Percentiles rank a stretch among this genome's conserved stretches.
These are phyloP conservation scores for Saiga tatarica DNA, from an alignment of 2,113 vertebrate species.

Conservation along the genomic window DNA sequence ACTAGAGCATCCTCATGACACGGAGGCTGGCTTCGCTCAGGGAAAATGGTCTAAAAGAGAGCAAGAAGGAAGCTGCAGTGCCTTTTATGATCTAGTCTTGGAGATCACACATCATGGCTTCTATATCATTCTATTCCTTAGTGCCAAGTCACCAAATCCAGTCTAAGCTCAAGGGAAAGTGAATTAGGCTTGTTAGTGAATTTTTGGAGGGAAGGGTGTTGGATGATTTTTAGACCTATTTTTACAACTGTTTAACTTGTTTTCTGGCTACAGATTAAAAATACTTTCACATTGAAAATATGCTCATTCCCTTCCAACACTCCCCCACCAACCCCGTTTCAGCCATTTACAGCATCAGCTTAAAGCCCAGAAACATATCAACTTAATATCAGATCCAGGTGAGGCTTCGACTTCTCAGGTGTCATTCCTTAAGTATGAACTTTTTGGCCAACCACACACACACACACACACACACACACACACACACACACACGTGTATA, in stretches of 20 bases:
- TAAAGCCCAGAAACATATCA: not conserved
- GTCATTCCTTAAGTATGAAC: not conserved
- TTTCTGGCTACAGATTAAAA: not conserved
- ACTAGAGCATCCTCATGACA: not conserved
- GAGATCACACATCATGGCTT: not conserved
- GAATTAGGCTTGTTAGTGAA: not conserved
- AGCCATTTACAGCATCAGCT: not conserved
- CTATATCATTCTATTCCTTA: not conserved
- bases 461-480: not conserved
- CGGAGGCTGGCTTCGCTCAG: not conserved
- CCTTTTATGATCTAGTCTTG: not conserved
- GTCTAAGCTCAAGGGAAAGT: not conserved
- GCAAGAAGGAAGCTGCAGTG: not conserved
- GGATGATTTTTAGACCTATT: not conserved
- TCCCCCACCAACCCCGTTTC: rapidly evolving
- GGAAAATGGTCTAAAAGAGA: not conserved
- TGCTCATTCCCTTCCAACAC: not conserved
- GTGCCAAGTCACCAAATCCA: not conserved
- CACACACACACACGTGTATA: not conserved
- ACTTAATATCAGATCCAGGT: not conserved
- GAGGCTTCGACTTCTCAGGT: not conserved
- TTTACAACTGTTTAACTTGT: not conserved
- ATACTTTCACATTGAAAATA: not conserved
- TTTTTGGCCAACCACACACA: not conserved
- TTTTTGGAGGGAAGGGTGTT: not conserved